Evolutionary conservation across 2,113 vertebrate species (phyloP).

Genomic region (Eudyptes chrysolophus): DNA sequence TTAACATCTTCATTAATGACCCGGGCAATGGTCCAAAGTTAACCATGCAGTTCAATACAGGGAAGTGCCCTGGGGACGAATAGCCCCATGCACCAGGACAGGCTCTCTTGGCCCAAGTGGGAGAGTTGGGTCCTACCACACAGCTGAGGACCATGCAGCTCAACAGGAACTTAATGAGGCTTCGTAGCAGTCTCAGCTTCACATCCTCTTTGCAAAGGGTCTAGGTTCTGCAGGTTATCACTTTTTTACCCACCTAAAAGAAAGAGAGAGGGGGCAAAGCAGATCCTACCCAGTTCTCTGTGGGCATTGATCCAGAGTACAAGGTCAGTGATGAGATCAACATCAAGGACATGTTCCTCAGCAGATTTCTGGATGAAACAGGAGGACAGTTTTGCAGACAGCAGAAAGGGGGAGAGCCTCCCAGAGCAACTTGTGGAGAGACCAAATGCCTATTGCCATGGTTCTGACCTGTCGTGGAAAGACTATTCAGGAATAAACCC

Average conservation of each 20-base stretch:
- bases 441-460: not conserved
- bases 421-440: not conserved
- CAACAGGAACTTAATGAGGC: not conserved
- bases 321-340: conserved; percentile 80
- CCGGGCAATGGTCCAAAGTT: not conserved
- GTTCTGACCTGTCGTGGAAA: not conserved
- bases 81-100: rapidly evolving
- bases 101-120: not conserved
- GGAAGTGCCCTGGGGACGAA: not conserved
- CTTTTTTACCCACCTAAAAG: not conserved
- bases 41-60: not conserved
- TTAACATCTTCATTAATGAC: not conserved
- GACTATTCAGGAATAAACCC: not conserved
- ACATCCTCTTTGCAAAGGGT: not conserved
- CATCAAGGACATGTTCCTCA: conserved; percentile 69
- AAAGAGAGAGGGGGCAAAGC: not conserved
- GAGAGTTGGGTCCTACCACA: not conserved
- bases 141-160: not conserved
- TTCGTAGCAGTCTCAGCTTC: not conserved
- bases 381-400: not conserved
- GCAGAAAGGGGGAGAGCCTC: not conserved
- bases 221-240: not conserved
- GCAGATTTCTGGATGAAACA: conserved; percentile 30
- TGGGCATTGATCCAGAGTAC: conserved; percentile 80
- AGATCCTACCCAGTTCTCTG: conserved; percentile 77